These are phyloP conservation scores for Tetropium fuscum DNA, from an alignment of 2,888 invertebrate genomes.

Conservation along the genomic window DNA sequence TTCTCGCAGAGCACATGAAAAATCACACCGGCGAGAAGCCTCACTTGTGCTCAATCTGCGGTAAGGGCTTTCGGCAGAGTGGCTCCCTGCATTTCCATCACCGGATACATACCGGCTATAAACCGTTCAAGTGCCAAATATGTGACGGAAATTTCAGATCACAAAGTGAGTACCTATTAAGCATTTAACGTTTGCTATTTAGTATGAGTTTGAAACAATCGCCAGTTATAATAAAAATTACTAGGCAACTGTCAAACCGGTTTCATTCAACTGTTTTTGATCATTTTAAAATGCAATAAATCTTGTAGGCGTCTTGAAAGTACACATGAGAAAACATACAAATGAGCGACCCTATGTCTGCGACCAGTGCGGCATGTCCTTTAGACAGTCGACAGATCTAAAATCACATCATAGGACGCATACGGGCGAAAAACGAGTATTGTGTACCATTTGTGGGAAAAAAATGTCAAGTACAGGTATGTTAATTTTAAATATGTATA, in stretches of 20 bases:
- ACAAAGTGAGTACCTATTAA: conserved; percentile 43
- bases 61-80: conserved; percentile 61
- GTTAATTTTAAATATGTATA: conserved; percentile 9
- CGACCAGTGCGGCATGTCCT: conserved; percentile 60
- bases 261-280: no score
- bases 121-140: conserved; percentile 50
- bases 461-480: conserved; percentile 59
- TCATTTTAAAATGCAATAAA: no score
- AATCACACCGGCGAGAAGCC: conserved; percentile 63
- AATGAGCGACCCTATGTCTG: conserved; percentile 58
- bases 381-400: conserved; percentile 62
- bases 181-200: no score
- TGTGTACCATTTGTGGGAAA: conserved; percentile 63
- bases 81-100: conserved; percentile 58
- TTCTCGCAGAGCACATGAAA: conserved; percentile 61
- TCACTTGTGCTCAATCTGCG: conserved; percentile 55
- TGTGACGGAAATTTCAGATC: conserved; percentile 52
- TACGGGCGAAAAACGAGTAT: conserved; percentile 69
- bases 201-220: no score
- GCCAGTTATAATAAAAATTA: neutral
- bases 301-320: conserved; percentile 49
- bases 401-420: conserved; percentile 63
- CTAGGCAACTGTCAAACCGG: no score
- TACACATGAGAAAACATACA: conserved; percentile 55
- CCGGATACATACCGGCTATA: conserved; percentile 56